Base-by-base conservation (phyloP, 2,888 invertebrate genomes). In the Pristionchus arcanus region DNA sequence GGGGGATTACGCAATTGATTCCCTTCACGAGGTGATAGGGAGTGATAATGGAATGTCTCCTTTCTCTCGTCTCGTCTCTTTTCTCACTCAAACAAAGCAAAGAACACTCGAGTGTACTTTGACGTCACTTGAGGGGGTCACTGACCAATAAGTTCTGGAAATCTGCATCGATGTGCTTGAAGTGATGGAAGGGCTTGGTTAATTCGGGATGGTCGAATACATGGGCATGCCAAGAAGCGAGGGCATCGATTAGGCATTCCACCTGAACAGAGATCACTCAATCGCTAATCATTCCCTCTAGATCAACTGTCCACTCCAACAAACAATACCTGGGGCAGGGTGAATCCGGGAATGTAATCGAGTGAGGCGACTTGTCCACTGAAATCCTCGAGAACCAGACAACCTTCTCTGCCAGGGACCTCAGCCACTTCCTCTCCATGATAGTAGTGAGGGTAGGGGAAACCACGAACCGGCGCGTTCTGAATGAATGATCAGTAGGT, bases 291-390 rank as follows among this genome's bases (percentile, higher is more conserved):
- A 74, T 34, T 74, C 25, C 7, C 19, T 9, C 1, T 7, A 25
- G 31, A 34, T 74, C 74, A 34, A 74, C 74, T 4, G 34, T 74
- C 34, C 21, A 34, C 34, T n/a, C n/a, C n/a, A 4, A 71, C 28
- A 71, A 16, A 34, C 16, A 55, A 16, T 71, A 89, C 89, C 71
- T 89, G 89, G 4, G 42, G 83, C 13, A 89, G 37, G 53, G 81
- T 68, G 85, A 89, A 89, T 25, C 89, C 89, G n/a, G 89, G 89
- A 31, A 89, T 83, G 89, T 89, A 84, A 16, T 89, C 84, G 49
- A 68, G 11, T 5, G 89, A 37, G 28, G 89, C 59, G 31, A 81
- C 89, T 25, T 53, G 21, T 2, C 53, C 84, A 9, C 81, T 81
- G 89, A 89, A 55, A 49, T 89, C 89, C 55, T 89, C 84, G 21